A percentile compares a stretch with the other conserved stretches of the same genome.
These are phyloP conservation scores for Phalacrocorax aristotelis DNA, from an alignment of 2,113 vertebrate species.

Conservation along the genomic window DNA sequence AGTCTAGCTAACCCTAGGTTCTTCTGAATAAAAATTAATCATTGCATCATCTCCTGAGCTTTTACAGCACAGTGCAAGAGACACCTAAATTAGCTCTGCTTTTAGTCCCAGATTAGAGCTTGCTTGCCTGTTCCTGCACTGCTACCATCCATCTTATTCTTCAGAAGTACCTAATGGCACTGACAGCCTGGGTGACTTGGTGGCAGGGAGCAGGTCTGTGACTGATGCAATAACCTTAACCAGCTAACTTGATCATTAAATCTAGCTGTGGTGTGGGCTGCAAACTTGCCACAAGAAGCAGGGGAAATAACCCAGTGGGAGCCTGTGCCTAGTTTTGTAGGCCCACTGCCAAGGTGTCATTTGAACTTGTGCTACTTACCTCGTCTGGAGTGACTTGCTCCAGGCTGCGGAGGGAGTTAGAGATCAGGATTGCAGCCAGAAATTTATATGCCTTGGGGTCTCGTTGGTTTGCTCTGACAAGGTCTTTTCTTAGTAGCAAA, in stretches of 20 bases:
- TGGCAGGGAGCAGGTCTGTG: not conserved
- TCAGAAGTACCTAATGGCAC: not conserved
- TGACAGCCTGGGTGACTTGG: not conserved
- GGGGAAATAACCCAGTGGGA: not conserved
- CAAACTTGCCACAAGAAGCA: not conserved
- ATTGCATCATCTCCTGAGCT: fast-evolving
- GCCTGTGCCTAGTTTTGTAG: not conserved
- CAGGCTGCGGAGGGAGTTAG: not conserved
- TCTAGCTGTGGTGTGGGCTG: not conserved
- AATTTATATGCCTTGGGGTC: not conserved
- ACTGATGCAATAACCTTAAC: not conserved
- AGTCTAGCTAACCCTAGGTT: fast-evolving
- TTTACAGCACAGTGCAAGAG: not conserved
- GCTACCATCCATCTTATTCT: not conserved
- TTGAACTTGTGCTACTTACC: not conserved
- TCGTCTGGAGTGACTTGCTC: not conserved
- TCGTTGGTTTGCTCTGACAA: not conserved
- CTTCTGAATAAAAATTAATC: not conserved
- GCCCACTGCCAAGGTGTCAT: not conserved
- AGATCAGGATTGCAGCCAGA: fast-evolving
- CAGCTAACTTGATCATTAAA: not conserved
- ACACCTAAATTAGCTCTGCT: not conserved
- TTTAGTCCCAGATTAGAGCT: not conserved
- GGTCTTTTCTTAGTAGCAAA: not conserved
- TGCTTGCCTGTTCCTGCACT: not conserved